Conservation (phyloP, 2,888 invertebrate genomes). For the Aromia moschata region DNA sequence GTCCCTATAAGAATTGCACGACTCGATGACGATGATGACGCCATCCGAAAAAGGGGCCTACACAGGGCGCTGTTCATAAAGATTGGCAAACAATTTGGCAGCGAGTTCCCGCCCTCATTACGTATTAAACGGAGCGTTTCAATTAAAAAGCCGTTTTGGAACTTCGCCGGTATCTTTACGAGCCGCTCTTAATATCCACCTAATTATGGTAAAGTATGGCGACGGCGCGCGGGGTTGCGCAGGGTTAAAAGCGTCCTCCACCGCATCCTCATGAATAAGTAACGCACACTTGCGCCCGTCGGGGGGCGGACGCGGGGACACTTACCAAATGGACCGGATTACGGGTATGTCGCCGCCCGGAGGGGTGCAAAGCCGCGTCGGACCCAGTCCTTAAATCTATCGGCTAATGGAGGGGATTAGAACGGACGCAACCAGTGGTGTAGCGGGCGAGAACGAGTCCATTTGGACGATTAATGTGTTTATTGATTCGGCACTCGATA, state of each 20-base stretch:
- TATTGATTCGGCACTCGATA: too few relatives aligned
- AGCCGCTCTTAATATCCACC: constrained; percentile 45
- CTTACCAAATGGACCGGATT: constrained; percentile 62
- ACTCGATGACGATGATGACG: too few relatives aligned
- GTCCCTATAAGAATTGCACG: too few relatives aligned
- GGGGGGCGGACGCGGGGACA: constrained; percentile 49
- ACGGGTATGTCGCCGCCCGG: constrained; percentile 55
- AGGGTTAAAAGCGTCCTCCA: constrained; percentile 61
- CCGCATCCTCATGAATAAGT: constrained; percentile 63
- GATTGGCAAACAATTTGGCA: too few relatives aligned
- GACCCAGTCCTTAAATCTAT: constrained; percentile 36
- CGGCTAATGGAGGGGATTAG: constrained; percentile 44
- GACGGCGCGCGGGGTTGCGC: constrained; percentile 52
- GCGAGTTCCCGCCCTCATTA: background rate
- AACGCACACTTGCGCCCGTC: constrained; percentile 50
- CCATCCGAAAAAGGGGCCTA: too few relatives aligned
- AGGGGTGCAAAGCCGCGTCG: constrained; percentile 28
- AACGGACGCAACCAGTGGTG: constrained; percentile 34
- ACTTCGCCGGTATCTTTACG: constrained; percentile 26
- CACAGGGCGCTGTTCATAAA: too few relatives aligned
- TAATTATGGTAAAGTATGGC: constrained; percentile 52
- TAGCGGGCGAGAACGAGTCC: background rate
- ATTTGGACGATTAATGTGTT: background rate
- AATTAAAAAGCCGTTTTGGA: constrained; percentile 38
- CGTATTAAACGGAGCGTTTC: constrained; percentile 8